Conservation (phyloP, 2,888 invertebrate species). For the Schizotus pectinicornis region DNA sequence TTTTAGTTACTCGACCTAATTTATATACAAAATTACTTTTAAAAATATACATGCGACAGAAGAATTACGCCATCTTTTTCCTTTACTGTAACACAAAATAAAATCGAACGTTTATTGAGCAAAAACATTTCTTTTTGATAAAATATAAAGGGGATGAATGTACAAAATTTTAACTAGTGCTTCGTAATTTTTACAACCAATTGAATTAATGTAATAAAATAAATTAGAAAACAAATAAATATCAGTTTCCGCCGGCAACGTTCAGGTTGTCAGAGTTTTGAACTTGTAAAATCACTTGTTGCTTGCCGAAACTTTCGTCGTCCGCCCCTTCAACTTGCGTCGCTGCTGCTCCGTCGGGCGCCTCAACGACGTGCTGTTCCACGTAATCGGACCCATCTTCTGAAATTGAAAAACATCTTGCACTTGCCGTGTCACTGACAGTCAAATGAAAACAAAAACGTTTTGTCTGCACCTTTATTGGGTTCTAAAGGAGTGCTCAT, state of each 20-base stretch:
- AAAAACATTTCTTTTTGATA: constrained; percentile 22
- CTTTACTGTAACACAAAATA: constrained; percentile 16
- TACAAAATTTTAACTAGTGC: constrained; percentile 35
- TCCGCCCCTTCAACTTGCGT: background rate
- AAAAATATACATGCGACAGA: constrained; percentile 2
- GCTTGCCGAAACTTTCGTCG: background rate
- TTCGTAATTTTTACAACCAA: constrained; percentile 30
- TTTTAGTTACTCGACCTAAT: background rate
- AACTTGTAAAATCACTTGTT: constrained; percentile 23
- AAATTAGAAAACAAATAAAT: constrained; percentile 44
- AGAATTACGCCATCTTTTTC: constrained; percentile 11
- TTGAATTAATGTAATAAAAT: constrained; percentile 30
- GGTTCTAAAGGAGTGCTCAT: too few relatives aligned
- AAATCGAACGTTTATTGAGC: constrained; percentile 29
- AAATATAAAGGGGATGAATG: constrained; percentile 16
- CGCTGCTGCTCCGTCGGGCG: background rate
- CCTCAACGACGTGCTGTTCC: background rate
- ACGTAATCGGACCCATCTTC: too few relatives aligned
- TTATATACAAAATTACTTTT: constrained; percentile 25
- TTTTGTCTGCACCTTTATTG: too few relatives aligned
- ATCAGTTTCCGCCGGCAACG: constrained; percentile 39
- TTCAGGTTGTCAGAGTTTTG: constrained; percentile 32
- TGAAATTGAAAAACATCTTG: too few relatives aligned
- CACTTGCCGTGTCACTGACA: too few relatives aligned
- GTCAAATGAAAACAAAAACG: too few relatives aligned